Evolutionary conservation across 2,113 vertebrate species (phyloP).

Genomic region (Laticauda colubrina): DNA sequence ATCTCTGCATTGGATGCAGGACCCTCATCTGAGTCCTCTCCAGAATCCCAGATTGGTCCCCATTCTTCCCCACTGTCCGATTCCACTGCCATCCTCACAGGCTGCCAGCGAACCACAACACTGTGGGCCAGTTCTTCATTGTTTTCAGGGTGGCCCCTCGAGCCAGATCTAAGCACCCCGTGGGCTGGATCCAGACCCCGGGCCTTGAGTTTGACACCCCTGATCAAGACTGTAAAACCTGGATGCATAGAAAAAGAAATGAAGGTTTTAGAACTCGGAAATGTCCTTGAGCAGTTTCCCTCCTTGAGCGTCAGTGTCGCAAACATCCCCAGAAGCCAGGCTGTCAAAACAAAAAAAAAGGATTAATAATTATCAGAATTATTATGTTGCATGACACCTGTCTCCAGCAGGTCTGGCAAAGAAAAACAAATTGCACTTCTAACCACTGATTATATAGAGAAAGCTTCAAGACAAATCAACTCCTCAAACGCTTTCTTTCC

Average conservation of each 20-base stretch:
- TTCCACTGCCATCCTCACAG: too few species aligned
- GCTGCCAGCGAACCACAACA: too few species aligned
- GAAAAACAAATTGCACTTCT: neutral
- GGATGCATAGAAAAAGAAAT: neutral
- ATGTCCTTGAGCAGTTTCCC: neutral
- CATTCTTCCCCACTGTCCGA: too few species aligned
- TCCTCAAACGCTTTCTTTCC: neutral
- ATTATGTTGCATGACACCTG: neutral
- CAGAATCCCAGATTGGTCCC: too few species aligned
- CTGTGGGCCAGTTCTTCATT: too few species aligned
- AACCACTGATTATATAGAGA: neutral
- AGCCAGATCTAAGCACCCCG: too few species aligned
- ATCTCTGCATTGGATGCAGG: too few species aligned
- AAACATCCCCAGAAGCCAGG: neutral
- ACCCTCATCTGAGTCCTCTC: too few species aligned
- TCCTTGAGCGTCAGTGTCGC: neutral
- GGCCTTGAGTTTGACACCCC: too few species aligned
- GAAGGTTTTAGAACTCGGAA: neutral
- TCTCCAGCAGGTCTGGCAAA: neutral
- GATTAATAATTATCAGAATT: neutral
- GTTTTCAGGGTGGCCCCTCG: too few species aligned
- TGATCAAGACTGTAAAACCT: neutral
- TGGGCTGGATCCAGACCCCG: too few species aligned
- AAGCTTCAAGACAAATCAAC: neutral
- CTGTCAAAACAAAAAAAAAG: neutral